Evolutionary conservation across 2,888 invertebrate species (phyloP).

Genomic region (Acleris sparsana): DNA sequence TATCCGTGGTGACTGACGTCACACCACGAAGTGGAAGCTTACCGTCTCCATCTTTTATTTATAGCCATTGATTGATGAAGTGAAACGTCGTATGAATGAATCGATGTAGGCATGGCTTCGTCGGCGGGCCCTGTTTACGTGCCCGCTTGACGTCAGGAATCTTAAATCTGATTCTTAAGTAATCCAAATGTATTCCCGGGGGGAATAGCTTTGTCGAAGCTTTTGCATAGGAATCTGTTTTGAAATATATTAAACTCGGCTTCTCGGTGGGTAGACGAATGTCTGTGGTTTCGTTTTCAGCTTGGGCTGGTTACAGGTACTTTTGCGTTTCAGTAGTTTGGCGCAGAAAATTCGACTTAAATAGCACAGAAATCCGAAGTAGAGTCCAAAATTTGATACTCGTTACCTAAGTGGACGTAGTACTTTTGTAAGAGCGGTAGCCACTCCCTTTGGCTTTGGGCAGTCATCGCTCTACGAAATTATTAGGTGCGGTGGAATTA

Average conservation of each 20-base stretch:
- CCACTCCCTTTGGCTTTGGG: too few species aligned
- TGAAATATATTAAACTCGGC: not conserved
- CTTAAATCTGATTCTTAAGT: conserved; percentile 50
- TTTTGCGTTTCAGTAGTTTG: too few species aligned
- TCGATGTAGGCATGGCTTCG: conserved; percentile 74
- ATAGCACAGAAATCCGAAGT: too few species aligned
- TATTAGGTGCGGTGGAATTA: too few species aligned
- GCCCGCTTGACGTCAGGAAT: conserved; percentile 72
- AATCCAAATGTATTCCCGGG: conserved; percentile 13
- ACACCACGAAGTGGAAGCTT: conserved; percentile 61
- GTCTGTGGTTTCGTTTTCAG: conserved; percentile 4
- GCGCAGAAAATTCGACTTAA: too few species aligned
- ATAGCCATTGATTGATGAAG: conserved; percentile 76
- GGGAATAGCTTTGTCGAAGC: conserved; percentile 5
- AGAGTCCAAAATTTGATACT: too few species aligned
- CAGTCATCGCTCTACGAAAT: too few species aligned
- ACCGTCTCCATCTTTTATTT: conserved; percentile 75
- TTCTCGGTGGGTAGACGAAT: too few species aligned
- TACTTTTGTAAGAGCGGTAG: too few species aligned
- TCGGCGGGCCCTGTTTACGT: conserved; percentile 68
- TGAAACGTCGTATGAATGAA: conserved; percentile 76
- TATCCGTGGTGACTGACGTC: conserved; percentile 65
- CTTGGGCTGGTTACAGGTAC: too few species aligned
- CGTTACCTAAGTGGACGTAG: too few species aligned
- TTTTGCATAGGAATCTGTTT: conserved; percentile 9